Evolutionary conservation across 2,888 invertebrate genomes (phyloP).

Genomic region (Marronus borbonicus): DNA sequence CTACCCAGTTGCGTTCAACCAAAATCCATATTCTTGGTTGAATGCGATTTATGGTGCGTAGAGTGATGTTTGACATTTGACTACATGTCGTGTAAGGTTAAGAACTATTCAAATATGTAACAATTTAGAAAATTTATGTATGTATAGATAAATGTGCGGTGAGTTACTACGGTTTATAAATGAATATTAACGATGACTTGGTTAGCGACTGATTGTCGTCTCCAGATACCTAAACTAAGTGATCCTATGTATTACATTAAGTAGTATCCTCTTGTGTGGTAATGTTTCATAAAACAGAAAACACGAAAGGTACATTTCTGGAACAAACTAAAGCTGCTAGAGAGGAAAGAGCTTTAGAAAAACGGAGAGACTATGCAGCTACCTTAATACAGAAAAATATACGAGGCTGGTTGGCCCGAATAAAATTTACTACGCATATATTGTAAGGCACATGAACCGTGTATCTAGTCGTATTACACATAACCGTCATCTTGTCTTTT

Average conservation of each 20-base stretch:
- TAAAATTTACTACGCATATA: slow-evolving; percentile 76
- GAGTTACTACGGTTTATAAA: no score
- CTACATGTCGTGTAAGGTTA: no score
- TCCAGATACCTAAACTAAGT: background rate
- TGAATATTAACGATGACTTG: no score
- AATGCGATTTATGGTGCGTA: no score
- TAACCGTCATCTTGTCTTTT: background rate
- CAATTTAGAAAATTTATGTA: no score
- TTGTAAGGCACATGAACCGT: slow-evolving; percentile 74
- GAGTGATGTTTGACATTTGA: no score
- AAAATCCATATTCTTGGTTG: no score
- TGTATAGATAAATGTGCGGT: no score
- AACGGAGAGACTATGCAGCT: slow-evolving; percentile 83
- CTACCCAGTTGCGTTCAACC: no score
- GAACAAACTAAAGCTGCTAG: slow-evolving; percentile 93
- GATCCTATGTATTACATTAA: background rate
- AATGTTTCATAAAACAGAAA: slow-evolving; percentile 78
- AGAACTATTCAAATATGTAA: no score
- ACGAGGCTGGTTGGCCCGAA: slow-evolving; percentile 83
- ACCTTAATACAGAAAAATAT: slow-evolving; percentile 82
- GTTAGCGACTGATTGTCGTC: no score
- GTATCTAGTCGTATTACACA: background rate
- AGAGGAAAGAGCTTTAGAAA: slow-evolving; percentile 90
- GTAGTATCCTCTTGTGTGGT: slow-evolving; percentile 17
- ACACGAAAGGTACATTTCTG: slow-evolving; percentile 84